These are phyloP conservation scores for Pelodytes ibericus DNA, from an alignment of 2,797 vertebrate species.

Conservation along the genomic window DNA sequence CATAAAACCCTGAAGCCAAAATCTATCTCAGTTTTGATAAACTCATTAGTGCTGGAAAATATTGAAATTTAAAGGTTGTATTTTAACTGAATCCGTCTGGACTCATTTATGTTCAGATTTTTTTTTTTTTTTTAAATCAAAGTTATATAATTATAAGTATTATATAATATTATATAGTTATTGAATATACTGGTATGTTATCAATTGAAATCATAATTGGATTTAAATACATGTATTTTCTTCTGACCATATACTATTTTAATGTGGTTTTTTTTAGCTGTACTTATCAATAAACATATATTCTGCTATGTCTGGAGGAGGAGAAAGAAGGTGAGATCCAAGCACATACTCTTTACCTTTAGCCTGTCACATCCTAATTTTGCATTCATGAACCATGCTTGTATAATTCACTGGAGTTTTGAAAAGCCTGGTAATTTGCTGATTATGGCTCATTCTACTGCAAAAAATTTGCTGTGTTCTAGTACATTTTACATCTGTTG, in stretches of 20 bases:
- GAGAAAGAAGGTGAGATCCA: no score
- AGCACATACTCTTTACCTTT: not conserved
- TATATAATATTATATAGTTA: no score
- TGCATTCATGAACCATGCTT: constrained; percentile 17
- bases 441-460: constrained; percentile 16
- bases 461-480: not conserved
- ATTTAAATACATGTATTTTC: constrained; percentile 35
- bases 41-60: constrained; percentile 32
- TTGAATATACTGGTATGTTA: constrained; percentile 14
- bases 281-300: constrained; percentile 17
- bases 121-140: no score
- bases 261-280: constrained; percentile 15
- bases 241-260: constrained; percentile 22
- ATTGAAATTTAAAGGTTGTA: constrained; percentile 31
- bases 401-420: constrained; percentile 18
- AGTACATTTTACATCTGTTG: constrained; percentile 14
- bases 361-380: not conserved
- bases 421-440: constrained; percentile 9
- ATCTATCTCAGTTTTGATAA: constrained; percentile 40
- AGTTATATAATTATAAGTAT: not conserved
- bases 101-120: constrained; percentile 16
- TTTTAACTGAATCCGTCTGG: constrained; percentile 25
- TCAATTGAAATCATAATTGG: constrained; percentile 29
- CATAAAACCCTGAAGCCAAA: constrained; percentile 36
- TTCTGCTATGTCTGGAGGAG: no score